Conservation (phyloP, 2,888 invertebrate genomes). For the Argynnis bischoffii region DNA sequence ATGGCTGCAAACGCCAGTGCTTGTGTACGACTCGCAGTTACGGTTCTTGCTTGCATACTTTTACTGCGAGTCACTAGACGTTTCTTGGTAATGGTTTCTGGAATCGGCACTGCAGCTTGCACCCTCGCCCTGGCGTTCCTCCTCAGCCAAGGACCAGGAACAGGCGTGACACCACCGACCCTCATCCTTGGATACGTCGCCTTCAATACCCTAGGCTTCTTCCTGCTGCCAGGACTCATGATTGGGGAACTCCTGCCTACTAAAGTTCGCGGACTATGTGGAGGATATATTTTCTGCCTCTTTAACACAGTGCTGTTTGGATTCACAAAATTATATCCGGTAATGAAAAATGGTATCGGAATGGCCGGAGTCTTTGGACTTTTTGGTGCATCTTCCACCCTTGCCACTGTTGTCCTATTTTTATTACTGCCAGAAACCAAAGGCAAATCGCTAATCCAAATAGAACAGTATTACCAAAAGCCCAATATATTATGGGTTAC, state of each 20-base stretch:
- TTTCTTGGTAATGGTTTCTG: conserved; percentile 85
- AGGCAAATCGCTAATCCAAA: conserved; percentile 86
- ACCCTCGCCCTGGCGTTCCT: conserved; percentile 81
- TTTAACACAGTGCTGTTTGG: conserved; percentile 87
- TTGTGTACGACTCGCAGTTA: conserved; percentile 84
- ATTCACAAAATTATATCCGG: conserved; percentile 87
- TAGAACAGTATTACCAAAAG: conserved; percentile 90
- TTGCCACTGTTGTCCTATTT: conserved; percentile 85
- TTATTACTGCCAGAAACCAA: conserved; percentile 89
- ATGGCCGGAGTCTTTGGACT: conserved; percentile 86
- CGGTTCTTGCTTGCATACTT: conserved; percentile 85
- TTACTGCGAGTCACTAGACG: conserved; percentile 85
- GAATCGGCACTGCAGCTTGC: conserved; percentile 85
- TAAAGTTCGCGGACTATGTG: conserved; percentile 87
- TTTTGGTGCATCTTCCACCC: conserved; percentile 85
- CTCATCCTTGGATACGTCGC: conserved; percentile 86
- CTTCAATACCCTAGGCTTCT: conserved; percentile 87
- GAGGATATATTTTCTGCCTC: conserved; percentile 87
- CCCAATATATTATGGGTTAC: conserved; percentile 84
- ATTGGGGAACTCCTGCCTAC: conserved; percentile 89
- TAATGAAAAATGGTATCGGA: conserved; percentile 82
- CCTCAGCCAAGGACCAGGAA: conserved; percentile 54
- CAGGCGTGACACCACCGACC: conserved; percentile 55
- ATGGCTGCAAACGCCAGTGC: conserved; percentile 87
- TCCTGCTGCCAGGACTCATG: conserved; percentile 89